These are phyloP conservation scores for Aldabrachelys gigantea DNA, from an alignment of 2,113 vertebrate species.

Conservation along the genomic window DNA sequence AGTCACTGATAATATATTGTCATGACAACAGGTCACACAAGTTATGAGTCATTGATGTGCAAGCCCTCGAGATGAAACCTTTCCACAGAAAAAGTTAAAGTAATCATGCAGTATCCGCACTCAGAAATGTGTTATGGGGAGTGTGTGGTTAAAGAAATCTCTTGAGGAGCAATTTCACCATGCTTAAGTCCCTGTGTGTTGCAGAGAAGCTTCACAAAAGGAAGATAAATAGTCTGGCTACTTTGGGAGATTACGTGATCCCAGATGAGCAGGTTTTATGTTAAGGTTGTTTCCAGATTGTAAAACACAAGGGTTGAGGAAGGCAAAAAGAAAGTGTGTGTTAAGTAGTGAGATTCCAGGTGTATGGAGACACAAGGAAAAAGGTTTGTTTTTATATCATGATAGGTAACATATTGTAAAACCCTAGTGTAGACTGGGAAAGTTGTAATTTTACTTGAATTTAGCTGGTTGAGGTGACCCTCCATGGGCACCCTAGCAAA, in stretches of 20 bases:
- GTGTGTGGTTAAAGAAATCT: neutral
- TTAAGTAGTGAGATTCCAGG: neutral
- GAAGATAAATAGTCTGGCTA: neutral
- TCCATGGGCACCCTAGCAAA: neutral
- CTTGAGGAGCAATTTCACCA: neutral
- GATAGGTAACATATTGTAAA: neutral
- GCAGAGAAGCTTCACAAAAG: neutral
- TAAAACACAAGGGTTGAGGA: neutral
- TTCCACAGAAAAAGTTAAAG: neutral
- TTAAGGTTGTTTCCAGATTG: neutral
- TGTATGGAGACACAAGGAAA: neutral
- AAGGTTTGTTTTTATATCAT: neutral
- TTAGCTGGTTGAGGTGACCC: neutral
- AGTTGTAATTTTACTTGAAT: neutral
- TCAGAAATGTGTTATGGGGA: neutral
- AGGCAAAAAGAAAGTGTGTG: neutral
- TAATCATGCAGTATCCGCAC: accelerated
- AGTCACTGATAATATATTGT: neutral
- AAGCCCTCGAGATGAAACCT: neutral
- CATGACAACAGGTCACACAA: neutral
- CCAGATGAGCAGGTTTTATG: neutral
- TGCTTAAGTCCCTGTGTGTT: neutral
- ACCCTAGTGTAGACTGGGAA: neutral
- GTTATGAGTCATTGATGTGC: neutral
- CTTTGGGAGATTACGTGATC: neutral